Evolutionary conservation across 2,113 vertebrate genomes (phyloP), one percentile per base, ranked within the genome.

Genomic region (Rhodinocichla rosea): DNA sequence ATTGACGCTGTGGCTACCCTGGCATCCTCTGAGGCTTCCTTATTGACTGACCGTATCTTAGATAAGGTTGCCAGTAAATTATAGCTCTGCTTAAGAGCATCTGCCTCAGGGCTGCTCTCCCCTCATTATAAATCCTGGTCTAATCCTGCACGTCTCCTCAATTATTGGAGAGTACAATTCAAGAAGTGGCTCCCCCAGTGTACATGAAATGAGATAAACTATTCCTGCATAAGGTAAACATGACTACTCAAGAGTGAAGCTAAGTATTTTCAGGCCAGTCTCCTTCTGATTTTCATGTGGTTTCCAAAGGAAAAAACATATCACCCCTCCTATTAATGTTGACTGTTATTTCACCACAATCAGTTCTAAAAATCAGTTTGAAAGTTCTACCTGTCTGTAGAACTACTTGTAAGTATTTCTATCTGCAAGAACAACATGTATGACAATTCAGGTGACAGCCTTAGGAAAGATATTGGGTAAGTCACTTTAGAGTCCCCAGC

Each of bases 71-170:
- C 81, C 63, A 63, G 96, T 95, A 92, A 94, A 95, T 96, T 91
- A 96, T 87, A 95, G 87, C 84, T 95, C 89, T 92, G 69, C 96
- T 91, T 94, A 86, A 90, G 74, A 96, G 94, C 95, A 96, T 94
- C 90, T 95, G 90, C 68, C 84, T 93, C 65, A 68, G 83, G 84
- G 90, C 92, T 95, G 78, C 57, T 92, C 37, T 93, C 19, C 30
- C 88, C 86, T 97, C 94, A 94, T 97, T 97, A 96, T 86, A 93
- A 95, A 97, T 87, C 96, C 95, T 94, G 82, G 95, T 90, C 93
- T 94, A 97, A 94, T 95, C 64, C 90, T 90, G 69, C 70, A 71
- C 2, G 59, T 92, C 91, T 94, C 50, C 76, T 94, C 95, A 95
- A 91, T 97, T 97, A 96, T 24, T 55, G 57, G 89, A 83, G 57